These are phyloP conservation scores for Fukomys damarensis DNA, from an alignment of 2,113 vertebrate species.

Conservation along the genomic window DNA sequence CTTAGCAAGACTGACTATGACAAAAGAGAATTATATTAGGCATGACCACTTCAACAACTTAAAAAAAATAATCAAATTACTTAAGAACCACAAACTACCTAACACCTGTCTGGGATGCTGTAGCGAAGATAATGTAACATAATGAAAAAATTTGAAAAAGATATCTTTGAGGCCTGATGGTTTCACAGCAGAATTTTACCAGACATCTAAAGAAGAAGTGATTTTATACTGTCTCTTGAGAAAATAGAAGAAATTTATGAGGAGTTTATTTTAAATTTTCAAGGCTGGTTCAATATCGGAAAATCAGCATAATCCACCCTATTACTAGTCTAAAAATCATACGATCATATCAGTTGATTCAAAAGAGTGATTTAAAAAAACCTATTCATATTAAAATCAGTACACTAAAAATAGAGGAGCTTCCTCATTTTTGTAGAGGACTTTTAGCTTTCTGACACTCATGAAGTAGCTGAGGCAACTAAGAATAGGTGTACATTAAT, in stretches of 20 bases:
- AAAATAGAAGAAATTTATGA: neutral
- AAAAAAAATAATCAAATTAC: neutral
- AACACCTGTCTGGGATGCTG: neutral
- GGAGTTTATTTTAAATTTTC: neutral
- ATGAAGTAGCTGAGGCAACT: neutral
- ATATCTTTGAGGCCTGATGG: neutral
- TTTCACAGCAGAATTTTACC: neutral
- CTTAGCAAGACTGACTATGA: neutral
- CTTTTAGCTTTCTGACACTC: neutral
- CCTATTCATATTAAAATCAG: neutral
- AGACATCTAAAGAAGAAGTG: neutral
- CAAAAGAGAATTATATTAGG: neutral
- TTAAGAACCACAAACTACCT: neutral
- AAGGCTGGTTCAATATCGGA: neutral
- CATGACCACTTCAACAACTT: neutral
- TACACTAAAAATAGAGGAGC: neutral
- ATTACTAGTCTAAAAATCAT: neutral
- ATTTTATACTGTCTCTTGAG: neutral
- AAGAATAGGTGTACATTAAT: neutral
- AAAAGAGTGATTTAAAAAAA: neutral
- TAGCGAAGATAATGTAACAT: neutral
- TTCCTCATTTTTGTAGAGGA: neutral
- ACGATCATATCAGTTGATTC: neutral
- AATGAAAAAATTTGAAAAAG: neutral
- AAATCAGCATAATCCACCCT: neutral